Conservation (phyloP, 1,140 invertebrate species). For the Druon quercuslanigerum region DNA sequence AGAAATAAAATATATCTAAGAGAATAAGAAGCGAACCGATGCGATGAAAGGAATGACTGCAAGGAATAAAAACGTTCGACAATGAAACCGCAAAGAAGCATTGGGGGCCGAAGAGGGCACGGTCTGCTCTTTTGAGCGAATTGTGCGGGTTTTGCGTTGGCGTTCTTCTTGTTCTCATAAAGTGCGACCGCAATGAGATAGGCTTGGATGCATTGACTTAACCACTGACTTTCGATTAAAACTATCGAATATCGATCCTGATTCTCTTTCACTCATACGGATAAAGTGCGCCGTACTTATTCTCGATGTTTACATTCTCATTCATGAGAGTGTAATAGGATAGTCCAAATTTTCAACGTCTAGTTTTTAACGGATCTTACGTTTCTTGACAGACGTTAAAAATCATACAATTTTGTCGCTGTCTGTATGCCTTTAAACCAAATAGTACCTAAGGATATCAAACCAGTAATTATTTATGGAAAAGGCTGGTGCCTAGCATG, state of each 20-base stretch:
- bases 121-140: conserved; percentile 52
- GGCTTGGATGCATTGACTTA: conserved; percentile 45
- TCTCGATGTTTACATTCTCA: no score
- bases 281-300: background rate
- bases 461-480: no score
- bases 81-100: conserved; percentile 44
- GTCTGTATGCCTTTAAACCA: no score
- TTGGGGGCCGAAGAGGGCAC: conserved; percentile 49
- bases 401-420: no score
- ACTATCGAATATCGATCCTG: conserved; percentile 55
- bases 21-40: conserved; percentile 9
- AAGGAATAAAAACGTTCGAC: conserved; percentile 36
- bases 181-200: conserved; percentile 49
- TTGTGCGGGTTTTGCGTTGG: conserved; percentile 54
- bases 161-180: conserved; percentile 64
- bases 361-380: no score
- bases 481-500: no score
- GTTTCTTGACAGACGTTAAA: no score
- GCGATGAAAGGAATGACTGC: conserved; percentile 15
- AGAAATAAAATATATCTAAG: background rate
- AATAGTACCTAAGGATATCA: no score
- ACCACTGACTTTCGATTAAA: conserved; percentile 53
- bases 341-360: no score
- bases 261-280: background rate
- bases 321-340: no score